phyloP scores from a whole-genome alignment of 23 tunicate genomes.

The Botrylloides violaceus region DNA sequence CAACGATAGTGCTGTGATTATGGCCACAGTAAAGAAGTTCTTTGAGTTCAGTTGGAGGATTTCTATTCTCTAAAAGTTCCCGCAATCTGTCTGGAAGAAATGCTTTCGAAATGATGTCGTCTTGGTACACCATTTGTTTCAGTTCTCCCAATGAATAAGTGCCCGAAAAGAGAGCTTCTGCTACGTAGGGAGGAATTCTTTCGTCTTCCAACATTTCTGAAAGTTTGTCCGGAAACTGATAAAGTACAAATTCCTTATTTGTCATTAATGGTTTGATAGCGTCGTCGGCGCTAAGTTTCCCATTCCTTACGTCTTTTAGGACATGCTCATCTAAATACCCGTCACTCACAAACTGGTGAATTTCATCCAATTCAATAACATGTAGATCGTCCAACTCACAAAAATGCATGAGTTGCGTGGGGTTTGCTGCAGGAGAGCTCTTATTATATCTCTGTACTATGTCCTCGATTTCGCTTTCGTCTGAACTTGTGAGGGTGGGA shows the following conservation, averaged over 20 bases:
- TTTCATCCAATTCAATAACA: not conserved
- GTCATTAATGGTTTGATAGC: constrained; percentile 18
- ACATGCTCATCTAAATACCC: constrained; percentile 9
- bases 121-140: constrained; percentile 8
- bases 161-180: constrained; percentile 38
- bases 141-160: constrained; percentile 25
- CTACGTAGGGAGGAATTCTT: constrained; percentile 48
- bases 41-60: constrained; percentile 45
- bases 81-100: constrained; percentile 36
- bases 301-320: not conserved
- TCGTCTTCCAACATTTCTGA: constrained; percentile 19
- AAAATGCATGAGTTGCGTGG: not conserved
- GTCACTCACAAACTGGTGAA: not conserved
- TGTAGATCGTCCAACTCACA: not conserved
- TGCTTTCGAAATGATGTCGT: constrained; percentile 36
- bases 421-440: not conserved
- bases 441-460: not conserved
- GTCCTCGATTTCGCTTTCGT: not conserved
- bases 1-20: constrained; percentile 30
- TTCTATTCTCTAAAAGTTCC: constrained; percentile 44
- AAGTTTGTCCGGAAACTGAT: constrained; percentile 35
- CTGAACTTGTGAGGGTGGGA: not conserved
- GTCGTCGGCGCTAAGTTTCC: constrained; percentile 45
- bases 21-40: constrained; percentile 30
- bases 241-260: constrained; percentile 41